These are phyloP conservation scores for Cynodonichthys magdalenae DNA, from an alignment of 2,797 vertebrate species.

Conservation along the genomic window DNA sequence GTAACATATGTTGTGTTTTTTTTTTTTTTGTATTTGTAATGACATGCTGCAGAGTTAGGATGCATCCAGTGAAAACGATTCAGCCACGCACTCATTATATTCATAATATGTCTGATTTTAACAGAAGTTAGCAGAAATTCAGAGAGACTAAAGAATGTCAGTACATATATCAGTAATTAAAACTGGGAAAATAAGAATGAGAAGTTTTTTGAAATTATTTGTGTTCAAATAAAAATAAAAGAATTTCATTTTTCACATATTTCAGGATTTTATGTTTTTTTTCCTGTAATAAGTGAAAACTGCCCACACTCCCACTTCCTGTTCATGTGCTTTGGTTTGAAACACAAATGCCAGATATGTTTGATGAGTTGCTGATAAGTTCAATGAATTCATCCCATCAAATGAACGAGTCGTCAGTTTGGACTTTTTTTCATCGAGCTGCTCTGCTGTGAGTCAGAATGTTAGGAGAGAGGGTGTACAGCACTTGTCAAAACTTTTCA, in stretches of 20 bases:
- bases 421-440: not conserved
- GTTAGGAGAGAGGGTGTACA: not conserved
- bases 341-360: conserved; percentile 22
- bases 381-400: conserved; percentile 39
- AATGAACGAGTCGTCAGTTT: not conserved
- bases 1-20: conserved; percentile 10
- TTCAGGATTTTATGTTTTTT: not conserved
- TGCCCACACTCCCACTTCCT: not conserved
- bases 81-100: not conserved
- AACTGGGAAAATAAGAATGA: not conserved
- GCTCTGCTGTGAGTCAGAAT: conserved; percentile 10
- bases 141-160: not conserved
- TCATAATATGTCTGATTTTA: too few species aligned
- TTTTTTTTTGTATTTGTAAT: conserved; percentile 20
- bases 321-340: conserved; percentile 14
- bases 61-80: not conserved
- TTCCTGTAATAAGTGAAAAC: not conserved
- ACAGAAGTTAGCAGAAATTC: not conserved
- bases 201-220: not conserved
- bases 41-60: conserved; percentile 2
- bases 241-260: not conserved
- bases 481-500: too few species aligned
- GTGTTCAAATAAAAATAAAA: not conserved
- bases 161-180: not conserved
- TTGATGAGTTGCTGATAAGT: conserved; percentile 15